Percentiles rank a stretch among this genome's conserved stretches.
These are phyloP conservation scores for Polymixis lichenea DNA, from an alignment of 2,888 invertebrate genomes.

Conservation along the genomic window DNA sequence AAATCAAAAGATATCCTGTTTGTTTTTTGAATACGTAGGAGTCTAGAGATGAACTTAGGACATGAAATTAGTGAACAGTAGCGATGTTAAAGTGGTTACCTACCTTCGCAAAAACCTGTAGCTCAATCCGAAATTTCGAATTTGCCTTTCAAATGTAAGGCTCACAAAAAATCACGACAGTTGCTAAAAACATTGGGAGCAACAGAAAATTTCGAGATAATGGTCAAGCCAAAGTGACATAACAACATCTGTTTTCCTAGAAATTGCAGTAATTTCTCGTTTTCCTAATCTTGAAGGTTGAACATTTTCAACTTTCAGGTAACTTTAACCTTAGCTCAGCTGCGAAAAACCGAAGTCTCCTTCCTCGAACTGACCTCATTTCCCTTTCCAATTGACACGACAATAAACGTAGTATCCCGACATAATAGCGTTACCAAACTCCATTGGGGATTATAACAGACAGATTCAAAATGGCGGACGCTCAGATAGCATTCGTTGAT, in stretches of 20 bases:
- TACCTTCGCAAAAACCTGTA: too few relatives aligned
- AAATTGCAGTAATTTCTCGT: not conserved
- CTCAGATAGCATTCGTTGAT: slow-evolving; percentile 15
- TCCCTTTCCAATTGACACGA: slow-evolving; percentile 16
- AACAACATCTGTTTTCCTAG: not conserved
- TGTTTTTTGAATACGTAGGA: not conserved
- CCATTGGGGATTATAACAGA: slow-evolving; percentile 37
- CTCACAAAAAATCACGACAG: not conserved
- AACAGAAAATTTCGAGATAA: not conserved
- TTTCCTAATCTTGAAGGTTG: not conserved
- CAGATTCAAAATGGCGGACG: slow-evolving; percentile 23
- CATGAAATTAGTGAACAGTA: not conserved
- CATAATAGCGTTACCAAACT: slow-evolving; percentile 27
- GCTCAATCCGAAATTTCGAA: too few relatives aligned
- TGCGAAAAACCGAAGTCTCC: not conserved
- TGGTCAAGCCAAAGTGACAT: not conserved
- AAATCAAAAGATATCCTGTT: not conserved
- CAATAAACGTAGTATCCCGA: slow-evolving; percentile 16
- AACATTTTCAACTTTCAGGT: not conserved
- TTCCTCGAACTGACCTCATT: slow-evolving; percentile 22
- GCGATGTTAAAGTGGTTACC: too few relatives aligned
- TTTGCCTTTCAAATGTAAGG: too few relatives aligned
- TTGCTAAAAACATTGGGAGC: not conserved
- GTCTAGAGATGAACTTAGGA: not conserved
- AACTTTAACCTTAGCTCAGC: slow-evolving; percentile 1